phyloP scores from a whole-genome alignment of 1,140 invertebrate species.

The Eumeta japonica region DNA sequence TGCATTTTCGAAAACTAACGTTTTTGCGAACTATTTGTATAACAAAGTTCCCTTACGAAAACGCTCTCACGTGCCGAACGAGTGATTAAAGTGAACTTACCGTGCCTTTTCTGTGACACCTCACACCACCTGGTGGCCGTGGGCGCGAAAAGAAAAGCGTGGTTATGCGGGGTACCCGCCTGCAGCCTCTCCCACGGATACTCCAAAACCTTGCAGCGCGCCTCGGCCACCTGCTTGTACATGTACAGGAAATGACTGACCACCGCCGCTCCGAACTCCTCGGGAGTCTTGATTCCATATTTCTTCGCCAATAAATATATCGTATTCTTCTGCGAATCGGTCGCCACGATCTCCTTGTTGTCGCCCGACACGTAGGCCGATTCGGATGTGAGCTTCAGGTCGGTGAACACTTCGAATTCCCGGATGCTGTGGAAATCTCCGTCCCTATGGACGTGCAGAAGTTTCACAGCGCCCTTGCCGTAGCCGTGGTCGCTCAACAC shows the following conservation, averaged over 20 bases:
- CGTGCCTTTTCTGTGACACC: conserved; percentile 63
- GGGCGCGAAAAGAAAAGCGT: conserved; percentile 71
- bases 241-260: conserved; percentile 71
- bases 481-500: conserved; percentile 68
- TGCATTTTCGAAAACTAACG: too few species aligned
- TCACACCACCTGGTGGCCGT: conserved; percentile 63
- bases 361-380: conserved; percentile 64
- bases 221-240: conserved; percentile 69
- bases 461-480: conserved; percentile 72
- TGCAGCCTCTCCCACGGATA: conserved; percentile 73
- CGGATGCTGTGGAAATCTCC: conserved; percentile 66
- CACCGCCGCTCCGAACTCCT: conserved; percentile 70
- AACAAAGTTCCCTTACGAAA: too few species aligned
- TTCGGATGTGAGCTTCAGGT: conserved; percentile 66
- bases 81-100: conserved; percentile 55
- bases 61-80: too few species aligned
- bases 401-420: conserved; percentile 72
- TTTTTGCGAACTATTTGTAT: too few species aligned
- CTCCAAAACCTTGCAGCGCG: conserved; percentile 66
- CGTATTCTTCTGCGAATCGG: conserved; percentile 80
- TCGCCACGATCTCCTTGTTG: conserved; percentile 74
- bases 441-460: conserved; percentile 67
- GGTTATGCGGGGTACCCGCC: conserved; percentile 64
- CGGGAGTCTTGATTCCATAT: conserved; percentile 70
- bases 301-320: conserved; percentile 78